Percentiles rank a stretch among this genome's conserved stretches.
Evolutionary conservation across 2,888 invertebrate genomes (phyloP).

Genomic region (Danaus chrysippus): DNA sequence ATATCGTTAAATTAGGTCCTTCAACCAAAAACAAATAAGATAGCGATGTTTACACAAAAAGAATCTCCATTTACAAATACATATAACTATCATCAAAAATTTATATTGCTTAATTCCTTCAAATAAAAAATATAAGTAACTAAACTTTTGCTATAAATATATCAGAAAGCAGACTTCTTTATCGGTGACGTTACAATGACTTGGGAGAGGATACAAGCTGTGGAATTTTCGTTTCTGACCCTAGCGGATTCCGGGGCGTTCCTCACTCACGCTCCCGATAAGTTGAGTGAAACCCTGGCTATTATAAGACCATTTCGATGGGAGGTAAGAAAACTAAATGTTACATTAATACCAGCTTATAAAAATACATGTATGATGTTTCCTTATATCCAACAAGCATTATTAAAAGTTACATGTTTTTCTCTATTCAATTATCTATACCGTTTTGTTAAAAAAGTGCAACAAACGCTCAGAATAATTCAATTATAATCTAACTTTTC

Average conservation of each 20-base stretch:
- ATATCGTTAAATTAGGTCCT: not conserved
- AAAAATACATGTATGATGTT: not conserved
- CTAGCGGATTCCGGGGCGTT: slow-evolving; percentile 88
- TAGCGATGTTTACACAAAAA: no score
- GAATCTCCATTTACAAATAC: no score
- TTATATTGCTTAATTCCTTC: no score
- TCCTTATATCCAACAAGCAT: no score
- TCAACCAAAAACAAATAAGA: no score
- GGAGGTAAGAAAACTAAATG: slow-evolving; percentile 68
- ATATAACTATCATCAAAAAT: no score
- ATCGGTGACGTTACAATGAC: slow-evolving; percentile 87
- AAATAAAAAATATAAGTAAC: no score
- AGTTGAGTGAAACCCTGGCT: slow-evolving; percentile 85
- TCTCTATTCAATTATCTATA: no score
- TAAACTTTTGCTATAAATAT: not conserved
- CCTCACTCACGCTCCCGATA: slow-evolving; percentile 85
- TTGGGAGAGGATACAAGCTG: slow-evolving; percentile 84
- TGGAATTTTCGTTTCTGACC: slow-evolving; percentile 87
- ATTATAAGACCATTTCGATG: slow-evolving; percentile 85
- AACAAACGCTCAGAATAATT: no score
- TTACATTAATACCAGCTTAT: not conserved
- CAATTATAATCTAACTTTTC: no score
- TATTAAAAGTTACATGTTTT: no score
- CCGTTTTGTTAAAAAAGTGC: no score
- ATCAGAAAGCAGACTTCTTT: slow-evolving; percentile 84